These are phyloP conservation scores for Ceyx margarethae DNA, from an alignment of 2,113 vertebrate species.

Conservation along the genomic window DNA sequence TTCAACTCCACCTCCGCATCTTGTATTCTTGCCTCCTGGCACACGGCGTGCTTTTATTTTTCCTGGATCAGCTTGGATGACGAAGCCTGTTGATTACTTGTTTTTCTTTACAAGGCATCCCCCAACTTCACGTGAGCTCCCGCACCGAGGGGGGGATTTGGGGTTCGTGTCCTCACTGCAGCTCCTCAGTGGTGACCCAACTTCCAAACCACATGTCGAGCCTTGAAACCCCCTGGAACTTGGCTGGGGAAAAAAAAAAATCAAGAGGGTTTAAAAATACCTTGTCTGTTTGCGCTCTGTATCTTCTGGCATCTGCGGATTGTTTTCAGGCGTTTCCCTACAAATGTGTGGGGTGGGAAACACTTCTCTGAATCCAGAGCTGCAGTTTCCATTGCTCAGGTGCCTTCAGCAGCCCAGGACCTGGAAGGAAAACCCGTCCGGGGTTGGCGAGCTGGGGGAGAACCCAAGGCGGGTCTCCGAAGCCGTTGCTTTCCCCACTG, in stretches of 20 bases:
- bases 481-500: no score
- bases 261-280: constrained; percentile 57
- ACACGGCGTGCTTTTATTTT: constrained; percentile 56
- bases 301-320: constrained; percentile 53
- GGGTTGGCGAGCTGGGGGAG: background rate
- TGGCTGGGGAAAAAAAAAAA: background rate
- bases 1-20: constrained; percentile 68
- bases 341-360: constrained; percentile 46
- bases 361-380: background rate
- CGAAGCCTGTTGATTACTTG: constrained; percentile 57
- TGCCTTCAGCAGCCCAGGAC: background rate
- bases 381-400: background rate
- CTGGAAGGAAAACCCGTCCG: background rate
- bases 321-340: constrained; percentile 56
- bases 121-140: background rate
- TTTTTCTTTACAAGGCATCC: constrained; percentile 46
- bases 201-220: background rate
- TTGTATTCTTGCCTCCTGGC: constrained; percentile 67
- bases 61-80: constrained; percentile 58
- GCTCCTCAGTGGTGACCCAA: background rate
- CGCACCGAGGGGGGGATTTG: background rate
- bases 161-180: background rate
- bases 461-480: background rate
- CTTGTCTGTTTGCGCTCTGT: constrained; percentile 25
- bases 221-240: background rate